Base-by-base conservation (phyloP, 2,888 invertebrate species). In the Pristionchus fissidentatus region DNA sequence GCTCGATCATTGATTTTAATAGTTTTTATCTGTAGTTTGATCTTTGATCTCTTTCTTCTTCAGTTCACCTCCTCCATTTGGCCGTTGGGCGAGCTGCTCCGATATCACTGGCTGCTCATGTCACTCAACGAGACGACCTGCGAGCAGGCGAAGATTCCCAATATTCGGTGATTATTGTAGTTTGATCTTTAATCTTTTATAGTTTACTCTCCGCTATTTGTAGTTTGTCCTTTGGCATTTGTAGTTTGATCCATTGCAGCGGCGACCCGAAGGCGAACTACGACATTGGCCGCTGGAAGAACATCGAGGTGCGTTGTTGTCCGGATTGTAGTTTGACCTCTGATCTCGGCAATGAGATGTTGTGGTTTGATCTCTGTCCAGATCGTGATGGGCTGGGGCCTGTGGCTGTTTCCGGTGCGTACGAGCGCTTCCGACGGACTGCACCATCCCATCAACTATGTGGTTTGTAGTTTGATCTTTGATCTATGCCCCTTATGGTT, bases 51-150 rank as follows among this genome's bases (percentile, higher is more conserved):
- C 13, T 32, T 8, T 35, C 35, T 38, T 87, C 52, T 89, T 86
- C 75, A 77, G 75, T 26, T 49, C 1, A 41, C 13, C 22, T 46
- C 75, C 19, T 77, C 75, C 7, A 19, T 49, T 15, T 77, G 52
- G 46, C 75, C 75, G 0, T 49, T 77, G 32, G 75, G 75, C 49
- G 49, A 77, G 75, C 49, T 77, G 75, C 75, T 77, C 5, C 75
- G 75, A n/a, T 77, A 77, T 41, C 75, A 77, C 49, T 77, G 84
- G 57, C 84, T 84, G 43, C 84, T 90, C 60, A 85, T 90, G 19
- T 78, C 84, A 19, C 75, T 87, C 73, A 90, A 90, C 66, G 90
- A 90, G 73, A 90, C 90, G 26, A 90, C 90, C 19, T 89, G 90
- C 35, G 90, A 90, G 70, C 90, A 90, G 83, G 90, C 90, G 38